These are phyloP conservation scores for Zaprionus vittiger DNA, from an alignment of 1,140 invertebrate genomes.

Conservation along the genomic window DNA sequence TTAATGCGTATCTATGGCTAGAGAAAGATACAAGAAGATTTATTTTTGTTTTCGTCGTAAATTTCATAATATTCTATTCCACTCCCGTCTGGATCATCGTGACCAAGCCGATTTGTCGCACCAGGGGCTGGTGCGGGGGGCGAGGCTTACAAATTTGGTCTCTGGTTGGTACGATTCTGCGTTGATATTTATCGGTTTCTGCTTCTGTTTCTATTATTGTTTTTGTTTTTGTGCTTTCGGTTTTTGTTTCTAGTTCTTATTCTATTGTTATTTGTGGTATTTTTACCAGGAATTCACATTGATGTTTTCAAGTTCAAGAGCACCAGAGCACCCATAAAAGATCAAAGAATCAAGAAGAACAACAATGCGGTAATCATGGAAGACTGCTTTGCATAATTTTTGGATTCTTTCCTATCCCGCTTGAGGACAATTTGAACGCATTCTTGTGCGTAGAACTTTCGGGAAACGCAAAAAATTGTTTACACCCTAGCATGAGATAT, in stretches of 20 bases:
- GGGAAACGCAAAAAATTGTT: constrained; percentile 51
- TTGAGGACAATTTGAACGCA: constrained; percentile 39
- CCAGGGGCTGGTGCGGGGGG: not conserved
- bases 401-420: constrained; percentile 1
- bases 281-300: constrained; percentile 61
- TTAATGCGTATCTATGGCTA: constrained; percentile 8
- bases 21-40: constrained; percentile 44
- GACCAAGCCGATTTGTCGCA: not conserved
- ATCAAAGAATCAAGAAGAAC: constrained; percentile 20
- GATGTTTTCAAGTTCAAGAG: constrained; percentile 75
- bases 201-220: constrained; percentile 17
- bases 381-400: constrained; percentile 33
- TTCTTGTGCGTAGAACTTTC: constrained; percentile 61
- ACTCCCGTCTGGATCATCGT: constrained; percentile 1
- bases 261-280: constrained; percentile 56
- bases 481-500: constrained; percentile 36
- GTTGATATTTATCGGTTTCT: constrained; percentile 45
- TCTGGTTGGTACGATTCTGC: constrained; percentile 9
- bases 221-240: constrained; percentile 2
- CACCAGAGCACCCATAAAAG: constrained; percentile 25
- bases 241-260: constrained; percentile 24
- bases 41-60: constrained; percentile 72
- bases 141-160: not conserved
- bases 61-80: constrained; percentile 66
- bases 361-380: constrained; percentile 7